Base-by-base conservation (phyloP, 2,113 vertebrate species). In the Spheniscus mendiculus region DNA sequence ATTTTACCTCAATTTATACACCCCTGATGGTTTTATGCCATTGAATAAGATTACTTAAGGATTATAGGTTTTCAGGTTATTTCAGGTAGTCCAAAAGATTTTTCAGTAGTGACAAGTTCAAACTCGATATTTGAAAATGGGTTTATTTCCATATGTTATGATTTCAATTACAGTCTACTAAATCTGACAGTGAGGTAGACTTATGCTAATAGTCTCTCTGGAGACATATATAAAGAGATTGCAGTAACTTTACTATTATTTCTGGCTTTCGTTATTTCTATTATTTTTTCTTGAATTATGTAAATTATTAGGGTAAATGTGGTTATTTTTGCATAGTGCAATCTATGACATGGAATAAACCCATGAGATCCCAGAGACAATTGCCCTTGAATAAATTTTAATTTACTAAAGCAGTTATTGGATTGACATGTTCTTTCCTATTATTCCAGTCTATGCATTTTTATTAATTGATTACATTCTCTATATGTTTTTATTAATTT, bases 261-360 rank as follows among this genome's bases (percentile, higher is more conserved):
- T 30, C n/a, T 67, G 12, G 2, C 3, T 27, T 80, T 65, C 0
- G 0, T 49, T 32, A 58, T 53, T 45, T 66, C 6, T 80, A 40
- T 55, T 40, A 47, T 42, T 72, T 72, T 65, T 61, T 30, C 10
- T 38, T 71, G 11, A 73, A 30, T 85, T 63, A 71, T 53, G 15
- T 29, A 13, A n/a, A 74, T 82, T 78, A 34, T 38, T 56, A 27
- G 3, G 11, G 8, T 44, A 83, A 65, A 52, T 12, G 11, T 11
- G 15, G 9, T 62, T 78, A 36, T 23, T 84, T 70, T 83, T 59
- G 11, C 14, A 11, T 7, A 53, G 32, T 77, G 12, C 7, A 49
- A 15, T 69, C 23, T 47, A 40, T 11, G 4, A 66, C 25, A 58
- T 0, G 1, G 29, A 81, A 65, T 59, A 55, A 70, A 5, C 10